Evolutionary conservation across 2,113 vertebrate genomes (phyloP), one percentile per base, ranked within the genome.

Genomic region (Tetraodon nigroviridis): DNA sequence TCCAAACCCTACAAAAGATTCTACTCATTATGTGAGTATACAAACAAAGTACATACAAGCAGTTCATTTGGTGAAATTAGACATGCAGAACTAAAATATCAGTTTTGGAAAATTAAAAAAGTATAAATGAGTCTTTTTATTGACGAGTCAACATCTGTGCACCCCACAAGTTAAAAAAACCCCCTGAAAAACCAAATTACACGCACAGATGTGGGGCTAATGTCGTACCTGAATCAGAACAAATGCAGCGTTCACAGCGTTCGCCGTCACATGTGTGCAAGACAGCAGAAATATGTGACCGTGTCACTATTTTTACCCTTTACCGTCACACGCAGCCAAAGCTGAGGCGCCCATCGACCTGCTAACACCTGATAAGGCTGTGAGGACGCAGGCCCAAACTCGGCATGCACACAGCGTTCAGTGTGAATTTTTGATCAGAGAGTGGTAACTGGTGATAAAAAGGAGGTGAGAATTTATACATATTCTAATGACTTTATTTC

Each of bases 301-400:
- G 54, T 22, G 60, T 15, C 50, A 71, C 76, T 83, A 79, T 85
- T 83, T 71, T 67, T 83, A 81, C 27, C n/a, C 50, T 63, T 45
- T 45, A 45, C 52, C 50, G 37, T 71, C 66, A 57, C 64, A 27
- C 24, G 4, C 4, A 27, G 42, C 20, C 52, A 73, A 73, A 71
- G 48, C 58, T 1, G 5, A 49, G 50, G 63, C 64, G 64, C 18
- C 11, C 50, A 70, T 29, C 58, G 15, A 54, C 56, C 76, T 74
- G 68, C 58, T 32, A 15, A 64, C 62, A 42, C 61, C 49, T 48
- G 69, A 78, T 71, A 76, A 63, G 15, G 32, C 47, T 47, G 46
- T 18, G 15, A 37, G 58, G 17, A 55, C 18, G 58, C 41, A 61
- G 46, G 27, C 51, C 47, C 15, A 50, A 1, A 27, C 60, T 2